Evolutionary conservation across 2,888 invertebrate genomes (phyloP).

Genomic region (Drosophila demipolita): DNA sequence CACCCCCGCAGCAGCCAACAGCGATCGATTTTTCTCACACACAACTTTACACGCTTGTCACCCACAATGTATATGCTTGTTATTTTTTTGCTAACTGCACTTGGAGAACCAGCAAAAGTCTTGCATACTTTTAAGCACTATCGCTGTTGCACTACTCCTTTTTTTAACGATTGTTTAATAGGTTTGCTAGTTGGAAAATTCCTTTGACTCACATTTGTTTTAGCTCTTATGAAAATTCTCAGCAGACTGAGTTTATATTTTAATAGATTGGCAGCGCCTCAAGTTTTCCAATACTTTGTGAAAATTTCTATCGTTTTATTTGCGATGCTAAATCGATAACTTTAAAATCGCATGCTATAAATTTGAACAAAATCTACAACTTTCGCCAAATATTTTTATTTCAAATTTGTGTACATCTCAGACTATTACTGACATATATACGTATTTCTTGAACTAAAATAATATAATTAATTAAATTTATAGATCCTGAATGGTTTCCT

Average conservation of each 20-base stretch:
- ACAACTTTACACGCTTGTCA: constrained; percentile 55
- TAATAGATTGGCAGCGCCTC: constrained; percentile 54
- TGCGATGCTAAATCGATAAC: neutral
- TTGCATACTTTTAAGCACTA: constrained; percentile 22
- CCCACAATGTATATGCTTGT: constrained; percentile 12
- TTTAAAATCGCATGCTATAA: neutral
- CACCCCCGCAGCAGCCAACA: constrained; percentile 54
- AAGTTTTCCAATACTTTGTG: constrained; percentile 50
- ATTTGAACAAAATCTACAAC: neutral
- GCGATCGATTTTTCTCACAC: constrained; percentile 74
- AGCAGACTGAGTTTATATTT: constrained; percentile 67
- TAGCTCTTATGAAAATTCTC: constrained; percentile 80
- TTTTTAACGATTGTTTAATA: constrained; percentile 19
- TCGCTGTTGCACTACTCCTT: neutral
- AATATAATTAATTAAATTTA: neutral
- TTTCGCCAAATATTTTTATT: neutral
- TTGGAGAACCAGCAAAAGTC: neutral
- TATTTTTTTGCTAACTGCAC: constrained; percentile 21
- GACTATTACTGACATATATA: neutral
- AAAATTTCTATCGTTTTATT: constrained; percentile 32
- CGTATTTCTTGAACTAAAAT: neutral
- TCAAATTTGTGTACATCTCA: neutral
- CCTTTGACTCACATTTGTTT: constrained; percentile 76
- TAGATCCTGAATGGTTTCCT: neutral
- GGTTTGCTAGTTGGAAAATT: constrained; percentile 50